Evolutionary conservation across 2,888 invertebrate genomes (phyloP).

Genomic region (Pachliopta kotzebuea): DNA sequence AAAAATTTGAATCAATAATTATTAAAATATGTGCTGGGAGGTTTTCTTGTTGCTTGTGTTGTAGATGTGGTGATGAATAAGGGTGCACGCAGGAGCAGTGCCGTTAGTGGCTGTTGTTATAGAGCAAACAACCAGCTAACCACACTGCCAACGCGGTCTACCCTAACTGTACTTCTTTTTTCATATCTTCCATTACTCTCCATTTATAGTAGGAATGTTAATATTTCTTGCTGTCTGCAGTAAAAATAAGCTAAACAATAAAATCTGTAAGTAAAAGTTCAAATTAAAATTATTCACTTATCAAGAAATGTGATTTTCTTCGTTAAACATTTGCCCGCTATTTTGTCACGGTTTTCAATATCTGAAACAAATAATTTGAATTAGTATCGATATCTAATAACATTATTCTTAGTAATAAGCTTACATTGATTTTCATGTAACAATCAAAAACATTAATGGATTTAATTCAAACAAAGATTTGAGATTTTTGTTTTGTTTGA

Average conservation of each 20-base stretch:
- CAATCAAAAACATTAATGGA: too few relatives aligned
- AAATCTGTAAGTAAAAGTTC: too few relatives aligned
- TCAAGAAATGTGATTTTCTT: neutral
- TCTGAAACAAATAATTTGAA: constrained; percentile 19
- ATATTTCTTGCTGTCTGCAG: too few relatives aligned
- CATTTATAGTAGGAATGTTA: neutral
- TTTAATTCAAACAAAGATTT: too few relatives aligned
- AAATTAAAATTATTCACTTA: neutral
- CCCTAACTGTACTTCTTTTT: constrained; percentile 40
- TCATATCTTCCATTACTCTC: constrained; percentile 9
- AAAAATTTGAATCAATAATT: neutral
- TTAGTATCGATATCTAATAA: neutral
- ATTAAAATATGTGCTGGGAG: neutral
- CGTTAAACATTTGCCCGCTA: neutral
- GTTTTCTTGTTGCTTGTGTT: neutral
- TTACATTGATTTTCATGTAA: too few relatives aligned
- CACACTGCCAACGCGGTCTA: constrained; percentile 97
- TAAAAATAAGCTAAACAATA: too few relatives aligned
- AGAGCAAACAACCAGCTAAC: constrained; percentile 98
- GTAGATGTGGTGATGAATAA: constrained; percentile 42
- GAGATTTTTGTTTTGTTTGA: too few relatives aligned
- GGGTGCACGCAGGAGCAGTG: constrained; percentile 92
- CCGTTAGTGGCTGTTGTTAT: constrained; percentile 94
- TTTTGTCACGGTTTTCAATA: neutral
- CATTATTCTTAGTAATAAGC: too few relatives aligned